Evolutionary conservation across 2,888 invertebrate genomes (phyloP), one percentile per base, ranked within the genome.

Genomic region (Orgyia antiqua): DNA sequence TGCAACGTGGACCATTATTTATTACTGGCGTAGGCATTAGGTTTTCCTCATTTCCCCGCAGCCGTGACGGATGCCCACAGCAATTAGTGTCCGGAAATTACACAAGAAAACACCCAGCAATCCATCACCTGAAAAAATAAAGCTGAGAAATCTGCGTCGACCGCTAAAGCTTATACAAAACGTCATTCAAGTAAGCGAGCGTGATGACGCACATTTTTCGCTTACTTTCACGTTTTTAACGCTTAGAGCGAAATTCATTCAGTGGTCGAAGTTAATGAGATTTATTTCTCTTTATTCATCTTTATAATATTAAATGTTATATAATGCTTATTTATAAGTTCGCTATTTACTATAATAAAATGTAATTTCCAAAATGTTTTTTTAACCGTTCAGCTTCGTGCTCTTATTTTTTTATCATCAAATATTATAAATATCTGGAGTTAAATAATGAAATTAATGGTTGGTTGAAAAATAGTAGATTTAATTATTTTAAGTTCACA

Each of bases 51-150:
- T 71, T 73, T 63, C 51, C 63, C 55, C 55, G 39, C 47, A 45
- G 50, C 57, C 70, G 67, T 80, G 82, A 83, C 80, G 79, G 82
- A 80, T 78, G 77, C 78, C 68, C 58, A 55, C 49, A 57, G 79
- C 78, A 84, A 84, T 83, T 83, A 84, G 82, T 68, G 79, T 68
- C 72, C 79, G 83, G 82, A 83, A 80, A 84, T 82, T 83, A 80
- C 82, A 71, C 70, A 77, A 82, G 82, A 80, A 80, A 82, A 80
- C 73, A 75, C 69, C 55, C 54, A 59, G 71, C 67, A 65, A 84
- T 84, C 83, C 79, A 83, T 84, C 84, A 84, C 83, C 79, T 59
- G 60, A 58, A 66, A 82, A 83, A 79, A 77, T 73, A 76, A 75
- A 75, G 73, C 71, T 51, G 64, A 65, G 63, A 79, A 83, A 84